Conservation (phyloP, 2,113 vertebrate genomes). For the Neofelis nebulosa region DNA sequence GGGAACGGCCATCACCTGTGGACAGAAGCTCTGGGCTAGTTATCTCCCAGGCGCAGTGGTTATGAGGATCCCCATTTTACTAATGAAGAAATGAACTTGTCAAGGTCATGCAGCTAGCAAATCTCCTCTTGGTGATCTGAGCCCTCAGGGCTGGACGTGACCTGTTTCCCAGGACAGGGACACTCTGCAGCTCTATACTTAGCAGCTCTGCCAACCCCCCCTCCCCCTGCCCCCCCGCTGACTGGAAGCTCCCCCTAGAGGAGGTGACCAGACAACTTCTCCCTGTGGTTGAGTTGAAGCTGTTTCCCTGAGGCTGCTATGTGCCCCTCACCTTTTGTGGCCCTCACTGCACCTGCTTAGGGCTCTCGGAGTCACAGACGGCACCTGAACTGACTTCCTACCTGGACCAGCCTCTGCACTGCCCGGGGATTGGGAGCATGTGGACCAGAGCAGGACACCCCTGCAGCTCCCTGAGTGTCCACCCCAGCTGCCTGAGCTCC, state of each 20-base stretch:
- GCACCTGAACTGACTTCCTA: neutral
- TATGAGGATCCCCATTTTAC: neutral
- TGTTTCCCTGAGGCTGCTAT: neutral
- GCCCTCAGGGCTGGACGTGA: neutral
- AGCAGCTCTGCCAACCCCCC: neutral
- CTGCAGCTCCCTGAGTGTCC: neutral
- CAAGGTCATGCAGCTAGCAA: neutral
- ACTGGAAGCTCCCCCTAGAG: neutral
- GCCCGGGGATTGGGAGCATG: rapidly evolving
- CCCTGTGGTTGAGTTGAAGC: neutral
- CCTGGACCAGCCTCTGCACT: neutral
- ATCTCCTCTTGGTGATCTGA: neutral
- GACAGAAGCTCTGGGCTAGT: neutral
- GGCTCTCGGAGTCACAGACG: neutral
- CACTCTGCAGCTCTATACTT: neutral
- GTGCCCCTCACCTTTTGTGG: rapidly evolving
- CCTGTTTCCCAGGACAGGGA: neutral
- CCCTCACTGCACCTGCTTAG: rapidly evolving
- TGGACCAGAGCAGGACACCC: neutral
- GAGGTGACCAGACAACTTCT: neutral
- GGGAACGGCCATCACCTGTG: rapidly evolving
- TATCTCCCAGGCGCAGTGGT: rapidly evolving
- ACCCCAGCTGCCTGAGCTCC: neutral
- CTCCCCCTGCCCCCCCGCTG: rapidly evolving
- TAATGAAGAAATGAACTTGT: neutral